Conservation (phyloP, 2,797 vertebrate species). For the Graptemys geographica region DNA sequence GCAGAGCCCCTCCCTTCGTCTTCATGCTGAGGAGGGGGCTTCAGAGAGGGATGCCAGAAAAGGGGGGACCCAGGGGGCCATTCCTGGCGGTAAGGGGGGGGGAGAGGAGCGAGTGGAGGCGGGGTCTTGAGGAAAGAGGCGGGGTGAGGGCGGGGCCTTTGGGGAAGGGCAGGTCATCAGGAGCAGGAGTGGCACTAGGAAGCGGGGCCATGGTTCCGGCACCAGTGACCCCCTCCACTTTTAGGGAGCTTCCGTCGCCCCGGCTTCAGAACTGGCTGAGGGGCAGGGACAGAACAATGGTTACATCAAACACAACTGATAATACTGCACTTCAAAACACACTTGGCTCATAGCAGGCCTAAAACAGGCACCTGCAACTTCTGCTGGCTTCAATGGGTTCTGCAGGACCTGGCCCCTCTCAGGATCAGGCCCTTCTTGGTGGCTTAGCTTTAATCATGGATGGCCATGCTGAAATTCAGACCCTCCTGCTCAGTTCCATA, state of each 20-base stretch:
- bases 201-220: too few relatives aligned
- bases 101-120: too few relatives aligned
- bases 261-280: neutral
- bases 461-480: neutral
- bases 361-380: neutral
- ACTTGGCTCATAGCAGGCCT: neutral
- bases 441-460: neutral
- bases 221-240: too few relatives aligned
- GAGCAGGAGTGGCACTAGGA: too few relatives aligned
- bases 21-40: neutral
- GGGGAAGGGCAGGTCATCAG: too few relatives aligned
- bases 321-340: neutral
- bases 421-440: neutral
- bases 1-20: neutral
- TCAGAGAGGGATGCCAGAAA: neutral
- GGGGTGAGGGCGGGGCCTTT: too few relatives aligned
- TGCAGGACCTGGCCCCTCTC: neutral
- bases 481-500: accelerated
- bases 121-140: too few relatives aligned
- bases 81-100: too few relatives aligned
- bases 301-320: neutral
- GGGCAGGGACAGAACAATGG: neutral
- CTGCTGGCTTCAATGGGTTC: neutral
- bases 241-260: too few relatives aligned
- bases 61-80: neutral